Base-by-base conservation (phyloP, 1,140 invertebrate genomes). In the Drosophila simulans region DNA sequence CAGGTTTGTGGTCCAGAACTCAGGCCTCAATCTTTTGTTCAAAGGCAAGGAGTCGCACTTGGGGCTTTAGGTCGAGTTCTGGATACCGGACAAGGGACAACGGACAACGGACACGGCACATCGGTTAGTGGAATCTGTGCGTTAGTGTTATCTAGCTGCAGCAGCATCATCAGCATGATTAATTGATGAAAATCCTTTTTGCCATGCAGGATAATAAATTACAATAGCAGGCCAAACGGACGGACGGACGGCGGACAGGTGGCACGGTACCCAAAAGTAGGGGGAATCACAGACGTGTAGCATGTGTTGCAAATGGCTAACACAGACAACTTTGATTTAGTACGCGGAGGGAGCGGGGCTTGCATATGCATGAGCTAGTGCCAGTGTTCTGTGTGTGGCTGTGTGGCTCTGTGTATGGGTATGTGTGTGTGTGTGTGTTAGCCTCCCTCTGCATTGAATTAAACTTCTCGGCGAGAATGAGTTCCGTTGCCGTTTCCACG, bases 111-210 rank as follows among this genome's bases (percentile, higher is more conserved):
- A 17, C 27, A 57, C 8, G 25, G 55, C 40, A 22, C 15, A 31
- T 31, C 31, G 31, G 31, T 31, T 31, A 51, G 31, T 46, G 27
- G 55, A 35, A 65, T 35, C 34, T 8, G 27, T 53, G 42, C 78
- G 65, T 79, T 66, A 62, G 77, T 64, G 58, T 59, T 84, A 62
- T 84, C 45, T 74, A 70, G 85, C 74, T 86, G 82, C 82, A 88
- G 54, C 56, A 58, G 66, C 77, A 86, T 83, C 84, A 81, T 83
- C 81, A 88, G 76, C 84, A 89, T 88, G 84, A 88, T 88, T 88
- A 88, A 88, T 88, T 88, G 84, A 88, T 88, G 84, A 89, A 88
- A 88, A 88, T 88, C 84, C 84, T 75, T 88, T 89, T 80, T 88
- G 77, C 84, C 84, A 88, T 88, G 84, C 84, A 88, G 84, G 80